Percentiles rank a stretch among this genome's conserved stretches.
These are phyloP conservation scores for Limosa lapponica DNA, from an alignment of 2,797 vertebrate species.

Conservation along the genomic window DNA sequence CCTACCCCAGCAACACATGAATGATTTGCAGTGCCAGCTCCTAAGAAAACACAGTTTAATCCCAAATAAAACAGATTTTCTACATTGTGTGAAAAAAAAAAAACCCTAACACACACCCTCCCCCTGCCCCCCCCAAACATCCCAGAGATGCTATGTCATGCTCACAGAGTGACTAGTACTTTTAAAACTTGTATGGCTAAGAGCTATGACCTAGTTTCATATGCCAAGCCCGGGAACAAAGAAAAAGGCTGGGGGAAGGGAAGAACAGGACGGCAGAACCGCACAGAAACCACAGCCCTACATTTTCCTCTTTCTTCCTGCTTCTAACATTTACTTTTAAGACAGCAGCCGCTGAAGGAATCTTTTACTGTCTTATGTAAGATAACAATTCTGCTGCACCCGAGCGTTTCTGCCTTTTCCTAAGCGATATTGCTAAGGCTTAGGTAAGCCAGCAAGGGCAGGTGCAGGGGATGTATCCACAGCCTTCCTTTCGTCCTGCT, in stretches of 20 bases:
- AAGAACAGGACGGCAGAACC: background rate
- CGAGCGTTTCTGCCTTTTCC: background rate
- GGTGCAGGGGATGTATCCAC: background rate
- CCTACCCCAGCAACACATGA: background rate
- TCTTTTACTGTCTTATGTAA: background rate
- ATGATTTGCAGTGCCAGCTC: background rate
- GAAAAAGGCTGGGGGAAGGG: background rate
- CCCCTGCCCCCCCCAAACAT: accelerated
- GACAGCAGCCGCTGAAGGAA: background rate
- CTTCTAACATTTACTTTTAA: background rate
- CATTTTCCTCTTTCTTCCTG: background rate
- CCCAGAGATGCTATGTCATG: background rate
- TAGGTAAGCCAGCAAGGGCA: background rate
- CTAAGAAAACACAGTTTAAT: background rate
- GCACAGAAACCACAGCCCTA: background rate
- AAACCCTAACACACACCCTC: accelerated
- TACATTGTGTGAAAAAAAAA: background rate
- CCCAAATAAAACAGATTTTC: background rate
- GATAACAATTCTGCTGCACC: background rate
- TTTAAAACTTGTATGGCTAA: background rate
- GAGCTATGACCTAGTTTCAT: background rate
- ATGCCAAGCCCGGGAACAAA: background rate
- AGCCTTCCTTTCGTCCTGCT: background rate
- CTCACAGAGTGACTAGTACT: background rate
- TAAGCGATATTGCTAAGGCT: background rate